Percentiles rank a stretch among this genome's conserved stretches.
phyloP scores from a whole-genome alignment of 2,113 vertebrate species.

The Hyperoodon ampullatus region DNA sequence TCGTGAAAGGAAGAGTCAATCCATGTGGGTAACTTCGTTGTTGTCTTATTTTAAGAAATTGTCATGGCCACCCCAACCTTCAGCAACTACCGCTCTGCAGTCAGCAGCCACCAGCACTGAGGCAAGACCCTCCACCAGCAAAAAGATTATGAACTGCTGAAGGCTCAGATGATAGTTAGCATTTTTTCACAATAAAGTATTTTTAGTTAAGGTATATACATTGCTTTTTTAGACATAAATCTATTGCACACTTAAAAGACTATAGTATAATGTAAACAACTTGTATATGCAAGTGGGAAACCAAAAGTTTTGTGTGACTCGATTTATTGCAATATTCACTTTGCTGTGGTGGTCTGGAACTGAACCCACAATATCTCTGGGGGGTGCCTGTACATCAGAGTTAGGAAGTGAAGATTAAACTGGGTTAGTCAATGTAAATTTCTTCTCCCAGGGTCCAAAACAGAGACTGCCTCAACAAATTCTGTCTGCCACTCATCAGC shows the following conservation, averaged over 20 bases:
- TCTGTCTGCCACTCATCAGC: not conserved
- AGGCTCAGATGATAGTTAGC: not conserved
- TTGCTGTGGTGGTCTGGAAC: not conserved
- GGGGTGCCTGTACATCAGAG: not conserved
- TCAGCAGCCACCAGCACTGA: too few species aligned
- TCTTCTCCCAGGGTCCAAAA: not conserved
- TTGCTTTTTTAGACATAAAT: not conserved
- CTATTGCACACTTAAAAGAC: not conserved
- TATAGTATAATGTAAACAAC: not conserved
- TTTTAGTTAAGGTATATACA: not conserved
- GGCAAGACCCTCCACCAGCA: not conserved
- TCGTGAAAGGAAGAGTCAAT: not conserved
- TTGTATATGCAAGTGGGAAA: not conserved
- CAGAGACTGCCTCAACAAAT: not conserved
- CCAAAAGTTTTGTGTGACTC: not conserved
- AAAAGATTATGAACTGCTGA: not conserved
- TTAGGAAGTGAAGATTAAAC: not conserved
- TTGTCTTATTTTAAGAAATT: not conserved
- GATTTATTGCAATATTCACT: not conserved
- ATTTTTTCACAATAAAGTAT: not conserved
- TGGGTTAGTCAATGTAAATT: not conserved
- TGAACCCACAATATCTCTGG: not conserved
- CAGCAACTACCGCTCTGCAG: not conserved
- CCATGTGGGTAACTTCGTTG: not conserved
- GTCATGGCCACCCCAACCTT: not conserved